These are phyloP conservation scores for Norana najaformis DNA, from an alignment of 2,888 invertebrate species.

Conservation along the genomic window DNA sequence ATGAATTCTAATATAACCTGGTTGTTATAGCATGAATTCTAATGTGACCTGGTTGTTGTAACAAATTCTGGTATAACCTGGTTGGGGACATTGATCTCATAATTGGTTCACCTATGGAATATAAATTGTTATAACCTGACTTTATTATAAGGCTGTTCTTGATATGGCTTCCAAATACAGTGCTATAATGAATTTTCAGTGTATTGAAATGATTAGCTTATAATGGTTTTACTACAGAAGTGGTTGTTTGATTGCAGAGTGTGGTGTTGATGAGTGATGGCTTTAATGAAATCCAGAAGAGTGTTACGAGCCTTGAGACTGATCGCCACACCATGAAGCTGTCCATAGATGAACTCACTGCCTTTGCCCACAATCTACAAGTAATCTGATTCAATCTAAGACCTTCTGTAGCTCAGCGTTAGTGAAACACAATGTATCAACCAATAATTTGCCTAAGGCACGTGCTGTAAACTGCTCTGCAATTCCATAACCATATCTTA, in stretches of 20 bases:
- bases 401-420: not conserved
- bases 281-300: not conserved
- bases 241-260: not conserved
- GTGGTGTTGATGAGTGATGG: slow-evolving; percentile 21
- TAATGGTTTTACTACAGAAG: not conserved
- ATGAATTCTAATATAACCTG: too few species aligned
- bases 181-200: too few species aligned
- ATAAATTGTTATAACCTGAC: too few species aligned
- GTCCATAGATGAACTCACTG: slow-evolving; percentile 40
- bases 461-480: not conserved
- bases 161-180: too few species aligned
- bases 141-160: too few species aligned
- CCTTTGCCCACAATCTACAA: not conserved
- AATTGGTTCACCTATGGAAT: too few species aligned
- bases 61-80: too few species aligned
- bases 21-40: too few species aligned
- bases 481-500: not conserved
- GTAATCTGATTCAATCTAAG: not conserved
- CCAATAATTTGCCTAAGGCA: too few species aligned
- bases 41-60: too few species aligned
- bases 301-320: not conserved
- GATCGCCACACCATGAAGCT: not conserved
- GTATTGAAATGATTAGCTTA: not conserved
- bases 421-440: not conserved
- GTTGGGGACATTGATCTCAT: too few species aligned